These are phyloP conservation scores for Esox masquinongy DNA, from an alignment of 2,797 vertebrate species.

Conservation along the genomic window DNA sequence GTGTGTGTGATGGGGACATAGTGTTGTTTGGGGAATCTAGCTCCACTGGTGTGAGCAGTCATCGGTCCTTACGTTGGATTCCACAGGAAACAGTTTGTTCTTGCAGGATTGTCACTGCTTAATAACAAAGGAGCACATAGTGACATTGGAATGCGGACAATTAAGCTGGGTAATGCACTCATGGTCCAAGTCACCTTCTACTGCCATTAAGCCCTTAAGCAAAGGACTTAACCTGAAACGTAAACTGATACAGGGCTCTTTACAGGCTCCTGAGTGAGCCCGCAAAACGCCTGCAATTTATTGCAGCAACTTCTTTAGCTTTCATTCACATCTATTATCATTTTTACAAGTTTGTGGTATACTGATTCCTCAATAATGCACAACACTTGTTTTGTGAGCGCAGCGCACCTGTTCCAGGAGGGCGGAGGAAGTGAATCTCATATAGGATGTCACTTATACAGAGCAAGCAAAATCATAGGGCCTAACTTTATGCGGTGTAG, in stretches of 20 bases:
- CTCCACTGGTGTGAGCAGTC: slow-evolving; percentile 71
- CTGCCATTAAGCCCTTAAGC: not conserved
- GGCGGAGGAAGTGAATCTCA: too few species aligned
- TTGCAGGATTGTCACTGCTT: slow-evolving; percentile 18
- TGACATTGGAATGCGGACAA: slow-evolving; percentile 10
- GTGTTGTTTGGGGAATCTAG: slow-evolving; percentile 63
- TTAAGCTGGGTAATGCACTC: not conserved
- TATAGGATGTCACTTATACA: too few species aligned
- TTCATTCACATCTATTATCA: too few species aligned
- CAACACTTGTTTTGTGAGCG: too few species aligned
- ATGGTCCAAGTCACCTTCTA: not conserved
- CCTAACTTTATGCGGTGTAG: too few species aligned
- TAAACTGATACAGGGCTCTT: not conserved
- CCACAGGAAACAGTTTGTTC: slow-evolving; percentile 15
- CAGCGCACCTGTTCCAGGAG: too few species aligned
- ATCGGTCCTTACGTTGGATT: slow-evolving; percentile 59
- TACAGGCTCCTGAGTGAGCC: too few species aligned
- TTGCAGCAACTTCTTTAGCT: too few species aligned
- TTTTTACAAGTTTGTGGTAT: too few species aligned
- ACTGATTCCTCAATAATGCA: too few species aligned
- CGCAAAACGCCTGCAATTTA: too few species aligned
- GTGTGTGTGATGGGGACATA: not conserved
- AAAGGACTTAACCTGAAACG: not conserved
- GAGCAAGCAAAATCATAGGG: too few species aligned
- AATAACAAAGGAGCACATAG: slow-evolving; percentile 8